A percentile compares a stretch with the other conserved stretches of the same genome.
Conservation (phyloP, 2,888 invertebrate genomes). For the Parelbella ahira region DNA sequence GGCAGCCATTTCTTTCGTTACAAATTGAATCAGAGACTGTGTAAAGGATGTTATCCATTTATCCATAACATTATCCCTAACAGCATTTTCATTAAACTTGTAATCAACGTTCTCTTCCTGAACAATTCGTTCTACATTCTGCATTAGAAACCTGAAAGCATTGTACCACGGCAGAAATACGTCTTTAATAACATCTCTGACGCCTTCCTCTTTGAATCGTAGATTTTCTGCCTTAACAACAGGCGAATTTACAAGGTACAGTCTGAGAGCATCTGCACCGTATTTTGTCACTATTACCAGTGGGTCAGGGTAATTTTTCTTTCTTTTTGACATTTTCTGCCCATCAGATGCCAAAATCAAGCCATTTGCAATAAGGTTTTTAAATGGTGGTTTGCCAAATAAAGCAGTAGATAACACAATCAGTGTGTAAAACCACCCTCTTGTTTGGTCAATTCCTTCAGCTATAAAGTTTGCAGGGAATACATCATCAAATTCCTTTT, state of each 20-base stretch:
- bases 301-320: slow-evolving; percentile 99
- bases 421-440: slow-evolving; percentile 99
- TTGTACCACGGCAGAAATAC: slow-evolving; percentile 99
- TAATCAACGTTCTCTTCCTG: slow-evolving; percentile 82
- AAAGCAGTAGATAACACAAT: slow-evolving; percentile 97
- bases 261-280: slow-evolving; percentile 97
- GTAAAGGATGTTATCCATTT: slow-evolving; percentile 98
- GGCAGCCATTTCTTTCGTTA: slow-evolving; percentile 95
- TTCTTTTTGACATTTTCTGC: slow-evolving; percentile 99
- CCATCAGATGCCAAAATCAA: slow-evolving; percentile 98
- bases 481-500: slow-evolving; percentile 90
- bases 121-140: slow-evolving; percentile 92
- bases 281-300: slow-evolving; percentile 93
- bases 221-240: slow-evolving; percentile 98
- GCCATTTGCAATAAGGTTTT: slow-evolving; percentile 98
- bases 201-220: slow-evolving; percentile 98
- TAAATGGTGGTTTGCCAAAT: slow-evolving; percentile 97
- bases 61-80: slow-evolving; percentile 93
- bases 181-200: slow-evolving; percentile 97
- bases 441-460: slow-evolving; percentile 99
- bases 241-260: slow-evolving; percentile 98
- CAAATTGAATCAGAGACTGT: slow-evolving; percentile 93
- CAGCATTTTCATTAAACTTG: slow-evolving; percentile 76
- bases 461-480: slow-evolving; percentile 99
- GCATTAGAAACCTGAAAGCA: slow-evolving; percentile 95